Evolutionary conservation across 1,140 invertebrate species (phyloP), one percentile per base, ranked within the genome.

Genomic region (Lucilia cuprina): DNA sequence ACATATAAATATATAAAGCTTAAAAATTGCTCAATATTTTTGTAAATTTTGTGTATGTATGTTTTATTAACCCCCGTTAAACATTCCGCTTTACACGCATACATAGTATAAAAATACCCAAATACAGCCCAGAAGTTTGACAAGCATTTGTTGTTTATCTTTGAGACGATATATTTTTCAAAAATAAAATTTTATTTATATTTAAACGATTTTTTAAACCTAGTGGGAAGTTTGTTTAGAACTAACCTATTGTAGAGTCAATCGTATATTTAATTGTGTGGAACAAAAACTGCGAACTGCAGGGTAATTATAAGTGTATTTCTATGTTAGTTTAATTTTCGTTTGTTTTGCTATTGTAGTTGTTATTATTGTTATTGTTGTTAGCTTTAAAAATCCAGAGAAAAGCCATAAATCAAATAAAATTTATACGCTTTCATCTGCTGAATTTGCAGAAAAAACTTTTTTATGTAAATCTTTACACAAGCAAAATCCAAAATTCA

Each of bases 371-470:
- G 55, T 70, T 21, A 12, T 19, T 70, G 7, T 21, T 21, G n/a
- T 70, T 19, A 41, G 75, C 75, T 77, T 47, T 47, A 77, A 41
- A 77, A 41, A 77, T 34, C 30, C 82, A 82, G 30, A 82, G 34
- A 82, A 47, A 74, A 49, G n/a, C 83, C 86, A 90, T 90, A 90
- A 90, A 90, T 90, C 89, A 90, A 88, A 90, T 86, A 86, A 89
- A 90, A 90, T 88, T 90, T 90, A 89, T 88, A 88, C 86, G 88
- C 89, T 89, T 90, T 90, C 87, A 89, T 90, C 86, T 90, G 88
- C 89, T 90, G 88, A 88, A 49, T 83, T 74, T n/a, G 80, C 70
- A 70, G 7, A 82, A 77, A 80, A 80, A 50, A 49, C 17, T n/a
- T 25, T 35, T 70, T 21, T 49, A 84, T 74, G 77, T 80, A 84